Percentiles rank a stretch among this genome's conserved stretches.
Conservation (phyloP, 1,140 invertebrate species). For the Coboldia fuscipes region DNA sequence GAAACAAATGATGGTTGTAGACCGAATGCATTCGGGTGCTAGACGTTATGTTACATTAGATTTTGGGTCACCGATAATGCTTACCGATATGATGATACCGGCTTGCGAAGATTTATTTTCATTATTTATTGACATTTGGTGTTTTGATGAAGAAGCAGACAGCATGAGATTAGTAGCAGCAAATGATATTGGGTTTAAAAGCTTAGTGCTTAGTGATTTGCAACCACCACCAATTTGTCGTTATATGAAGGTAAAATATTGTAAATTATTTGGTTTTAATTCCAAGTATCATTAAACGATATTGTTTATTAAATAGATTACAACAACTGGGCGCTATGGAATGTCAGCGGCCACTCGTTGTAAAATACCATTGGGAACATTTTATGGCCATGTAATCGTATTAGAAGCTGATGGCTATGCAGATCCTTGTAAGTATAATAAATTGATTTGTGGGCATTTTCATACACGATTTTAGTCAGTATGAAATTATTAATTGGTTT, state of each 20-base stretch:
- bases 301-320: slow-evolving; percentile 30
- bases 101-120: slow-evolving; percentile 69
- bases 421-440: slow-evolving; percentile 12
- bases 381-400: slow-evolving; percentile 72
- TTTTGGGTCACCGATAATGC: slow-evolving; percentile 61
- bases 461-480: too few species aligned
- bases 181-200: slow-evolving; percentile 61
- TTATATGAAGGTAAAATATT: slow-evolving; percentile 56
- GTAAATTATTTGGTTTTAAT: neutral
- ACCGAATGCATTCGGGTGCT: slow-evolving; percentile 78
- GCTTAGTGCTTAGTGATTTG: slow-evolving; percentile 67
- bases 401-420: slow-evolving; percentile 41
- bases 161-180: slow-evolving; percentile 64
- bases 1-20: slow-evolving; percentile 72
- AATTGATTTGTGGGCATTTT: too few species aligned
- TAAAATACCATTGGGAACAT: slow-evolving; percentile 75
- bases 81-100: slow-evolving; percentile 79
- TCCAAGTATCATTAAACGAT: neutral
- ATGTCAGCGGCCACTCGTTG: slow-evolving; percentile 66
- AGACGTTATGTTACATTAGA: slow-evolving; percentile 73
- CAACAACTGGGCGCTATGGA: slow-evolving; percentile 71
- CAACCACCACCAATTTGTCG: slow-evolving; percentile 72
- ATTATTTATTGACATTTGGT: slow-evolving; percentile 76
- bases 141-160: slow-evolving; percentile 61
- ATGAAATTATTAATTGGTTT: too few species aligned